phyloP scores from a whole-genome alignment of 1,140 invertebrate species.

The Aphelinus certus region DNA sequence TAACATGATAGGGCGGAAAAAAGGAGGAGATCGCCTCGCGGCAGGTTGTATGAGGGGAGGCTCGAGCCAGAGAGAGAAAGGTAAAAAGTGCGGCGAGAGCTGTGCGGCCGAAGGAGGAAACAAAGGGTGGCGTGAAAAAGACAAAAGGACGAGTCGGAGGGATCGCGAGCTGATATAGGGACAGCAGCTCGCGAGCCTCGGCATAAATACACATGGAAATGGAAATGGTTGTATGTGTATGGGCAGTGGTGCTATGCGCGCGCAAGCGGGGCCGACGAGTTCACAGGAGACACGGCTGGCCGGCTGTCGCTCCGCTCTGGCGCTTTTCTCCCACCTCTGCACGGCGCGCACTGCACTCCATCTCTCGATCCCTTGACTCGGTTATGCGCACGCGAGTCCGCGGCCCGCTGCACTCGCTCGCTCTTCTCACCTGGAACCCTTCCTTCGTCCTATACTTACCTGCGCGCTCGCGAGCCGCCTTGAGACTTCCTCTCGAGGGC shows the following conservation, averaged over 20 bases:
- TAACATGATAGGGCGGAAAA: too few relatives aligned
- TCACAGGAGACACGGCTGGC: slow-evolving; percentile 59
- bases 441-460: slow-evolving; percentile 13
- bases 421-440: slow-evolving; percentile 46
- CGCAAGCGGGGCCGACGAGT: slow-evolving; percentile 39
- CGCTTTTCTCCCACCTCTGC: slow-evolving; percentile 52
- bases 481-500: background rate
- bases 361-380: too few relatives aligned
- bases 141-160: slow-evolving; percentile 21
- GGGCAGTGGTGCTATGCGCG: too few relatives aligned
- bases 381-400: background rate
- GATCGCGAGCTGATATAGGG: too few relatives aligned
- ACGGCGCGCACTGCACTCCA: background rate
- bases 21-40: too few relatives aligned
- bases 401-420: slow-evolving; percentile 7
- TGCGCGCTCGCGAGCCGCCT: background rate
- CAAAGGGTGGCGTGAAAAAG: slow-evolving; percentile 28
- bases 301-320: slow-evolving; percentile 54
- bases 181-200: background rate
- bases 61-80: too few relatives aligned
- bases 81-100: too few relatives aligned
- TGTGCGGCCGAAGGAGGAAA: background rate
- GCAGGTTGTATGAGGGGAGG: too few relatives aligned
- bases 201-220: slow-evolving; percentile 53
- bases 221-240: slow-evolving; percentile 40